Evolutionary conservation across 2,113 vertebrate species (phyloP), one percentile per base, ranked within the genome.

Genomic region (Sapayoa aenigma): DNA sequence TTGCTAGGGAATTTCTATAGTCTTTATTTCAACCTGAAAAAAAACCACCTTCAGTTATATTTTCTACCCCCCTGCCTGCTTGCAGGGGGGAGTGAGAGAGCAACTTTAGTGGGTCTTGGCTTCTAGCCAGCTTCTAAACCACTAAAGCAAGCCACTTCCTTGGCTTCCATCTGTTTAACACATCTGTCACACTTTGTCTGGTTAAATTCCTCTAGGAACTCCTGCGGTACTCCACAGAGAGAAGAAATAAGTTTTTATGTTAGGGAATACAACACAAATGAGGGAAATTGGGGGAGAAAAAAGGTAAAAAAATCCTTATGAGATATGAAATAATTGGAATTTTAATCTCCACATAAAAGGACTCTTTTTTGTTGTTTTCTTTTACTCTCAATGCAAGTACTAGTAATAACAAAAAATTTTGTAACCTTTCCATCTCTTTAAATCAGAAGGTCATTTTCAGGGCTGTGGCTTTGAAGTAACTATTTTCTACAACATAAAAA

Each of bases 151-250:
- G 10, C 28, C 39, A 67, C 35, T 94, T 95, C 44, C 46, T 92
- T 96, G 89, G 42, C 23, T 9, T 88, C 52, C 84, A 35, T 92
- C 47, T 96, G 80, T 83, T 93, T 90, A 65, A 86, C 50, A 95
- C 76, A 91, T 66, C 59, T 93, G 77, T 69, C 72, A 93, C n/a
- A n/a, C 68, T 97, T 90, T 87, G 35, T 69, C 65, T 72, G 42
- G 21, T 46, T 88, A 41, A 73, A 86, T 79, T 76, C 59, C 93
- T 84, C 62, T 44, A 71, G 60, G 67, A 72, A 33, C 8, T 59
- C 55, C 78, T 59, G 24, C 31, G 49, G 50, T 89, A 30, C 56
- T 56, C 55, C n/a, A 86, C 37, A 76, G 89, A 95, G 78, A 60
- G 39, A 92, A 96, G 35, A 96, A 91, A 31, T 50, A 72, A 84